Evolutionary conservation across 2,797 vertebrate genomes (phyloP), one percentile per base, ranked within the genome.

Genomic region (Macropodus opercularis): DNA sequence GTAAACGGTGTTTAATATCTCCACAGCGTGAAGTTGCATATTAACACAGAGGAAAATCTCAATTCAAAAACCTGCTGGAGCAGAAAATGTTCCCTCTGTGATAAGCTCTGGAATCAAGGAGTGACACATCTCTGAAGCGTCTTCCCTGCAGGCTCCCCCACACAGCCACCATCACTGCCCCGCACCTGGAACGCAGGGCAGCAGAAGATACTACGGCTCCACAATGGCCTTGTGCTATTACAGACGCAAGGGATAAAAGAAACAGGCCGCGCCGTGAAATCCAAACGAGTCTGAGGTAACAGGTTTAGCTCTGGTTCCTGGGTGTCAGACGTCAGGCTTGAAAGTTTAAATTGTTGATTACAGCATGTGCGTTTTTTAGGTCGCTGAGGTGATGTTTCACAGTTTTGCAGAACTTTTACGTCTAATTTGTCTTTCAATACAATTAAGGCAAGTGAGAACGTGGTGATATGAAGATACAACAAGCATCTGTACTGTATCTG

Each of bases 21-120:
- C 35, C 21, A 39, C 43, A 42, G 36, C 51, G 35, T 50, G 39
- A 75, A 64, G 56, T 58, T 53, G 54, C 61, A 65, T 60, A 68
- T 84, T 84, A 76, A 82, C 24, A 56, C 50, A 67, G 69, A 74
- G 64, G 11, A 63, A 61, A 84, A 74, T 77, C 62, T 75, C 75
- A 79, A 85, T 85, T 87, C 72, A 77, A 85, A 79, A 63, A 79
- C 79, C 79, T 60, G 62, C 56, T 76, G 80, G 69, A 79, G 86
- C 83, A 77, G 80, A 86, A 85, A 81, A 83, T 70, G 76, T 84
- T 78, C 72, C 65, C 62, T 76, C 81, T 89, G 83, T 78, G 84
- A 88, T 88, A 85, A 90, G 84, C 86, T 85, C 79, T 88, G 75
- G 69, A 84, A 86, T 80, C 75, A 66, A 51, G 55, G 76, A 80